Conservation (phyloP, 1,140 invertebrate genomes). For the Elysia chlorotica region DNA sequence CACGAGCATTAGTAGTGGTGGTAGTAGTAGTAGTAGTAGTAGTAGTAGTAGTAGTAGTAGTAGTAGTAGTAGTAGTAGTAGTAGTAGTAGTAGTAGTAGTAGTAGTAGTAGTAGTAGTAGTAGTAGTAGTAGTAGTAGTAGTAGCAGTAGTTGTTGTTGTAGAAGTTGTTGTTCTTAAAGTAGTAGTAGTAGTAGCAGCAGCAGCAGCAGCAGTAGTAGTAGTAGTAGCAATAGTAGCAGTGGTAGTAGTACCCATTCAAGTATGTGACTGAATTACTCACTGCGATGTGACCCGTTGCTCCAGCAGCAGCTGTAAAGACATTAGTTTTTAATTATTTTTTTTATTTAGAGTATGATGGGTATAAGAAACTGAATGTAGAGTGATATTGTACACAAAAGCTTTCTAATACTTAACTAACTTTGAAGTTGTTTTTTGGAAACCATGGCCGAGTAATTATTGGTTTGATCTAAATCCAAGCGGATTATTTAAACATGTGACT, state of each 20-base stretch:
- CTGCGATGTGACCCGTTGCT: too few species aligned
- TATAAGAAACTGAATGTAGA: too few species aligned
- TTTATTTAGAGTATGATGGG: too few species aligned
- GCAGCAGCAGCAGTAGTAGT: slow-evolving; percentile 6
- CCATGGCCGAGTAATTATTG: too few species aligned
- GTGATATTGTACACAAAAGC: too few species aligned
- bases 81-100: not conserved
- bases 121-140: slow-evolving; percentile 13
- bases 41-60: slow-evolving; percentile 9
- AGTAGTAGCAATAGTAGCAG: slow-evolving; percentile 8
- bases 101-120: slow-evolving; percentile 6
- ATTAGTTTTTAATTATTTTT: too few species aligned
- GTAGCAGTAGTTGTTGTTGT: slow-evolving; percentile 2
- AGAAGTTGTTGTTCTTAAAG: not conserved
- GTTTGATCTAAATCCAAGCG: too few species aligned
- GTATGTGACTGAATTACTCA: not conserved
- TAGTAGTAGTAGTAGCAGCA: slow-evolving; percentile 10
- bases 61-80: slow-evolving; percentile 9
- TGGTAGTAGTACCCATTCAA: not conserved
- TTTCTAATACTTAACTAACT: too few species aligned
- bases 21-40: slow-evolving; percentile 11
- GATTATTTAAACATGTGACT: too few species aligned
- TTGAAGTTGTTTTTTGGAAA: too few species aligned
- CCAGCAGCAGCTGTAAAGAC: too few species aligned
- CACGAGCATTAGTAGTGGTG: not conserved